These are phyloP conservation scores for Echinarachnius parma DNA, from an alignment of 53 echinoderm and acorn worm species.

Conservation along the genomic window DNA sequence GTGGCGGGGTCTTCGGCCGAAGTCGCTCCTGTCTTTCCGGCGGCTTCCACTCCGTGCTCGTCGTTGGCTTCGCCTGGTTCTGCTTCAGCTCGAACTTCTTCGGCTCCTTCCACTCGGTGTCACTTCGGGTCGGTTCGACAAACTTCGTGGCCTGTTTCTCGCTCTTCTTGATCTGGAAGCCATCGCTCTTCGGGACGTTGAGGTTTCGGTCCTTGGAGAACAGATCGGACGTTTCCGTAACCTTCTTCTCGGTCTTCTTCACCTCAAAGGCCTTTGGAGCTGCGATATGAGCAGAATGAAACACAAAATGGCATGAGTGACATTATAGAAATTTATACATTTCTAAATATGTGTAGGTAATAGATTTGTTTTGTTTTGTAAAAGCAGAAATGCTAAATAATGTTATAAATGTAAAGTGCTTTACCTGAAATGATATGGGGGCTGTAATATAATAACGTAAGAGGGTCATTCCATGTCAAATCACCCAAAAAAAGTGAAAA, in stretches of 20 bases:
- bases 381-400: too few relatives aligned
- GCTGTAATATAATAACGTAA: too few relatives aligned
- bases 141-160: slow-evolving; percentile 65
- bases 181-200: slow-evolving; percentile 75
- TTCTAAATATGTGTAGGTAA: too few relatives aligned
- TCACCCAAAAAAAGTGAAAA: too few relatives aligned
- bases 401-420: too few relatives aligned
- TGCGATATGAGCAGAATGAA: slow-evolving; percentile 20
- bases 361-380: too few relatives aligned
- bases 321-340: too few relatives aligned
- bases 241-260: slow-evolving; percentile 60
- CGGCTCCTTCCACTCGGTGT: slow-evolving; percentile 63
- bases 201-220: slow-evolving; percentile 67
- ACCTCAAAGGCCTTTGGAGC: slow-evolving; percentile 79
- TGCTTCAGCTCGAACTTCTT: slow-evolving; percentile 74
- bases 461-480: too few relatives aligned
- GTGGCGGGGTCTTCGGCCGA: slow-evolving; percentile 56
- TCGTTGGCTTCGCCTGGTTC: slow-evolving; percentile 40
- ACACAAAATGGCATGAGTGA: not conserved
- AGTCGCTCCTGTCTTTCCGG: slow-evolving; percentile 60
- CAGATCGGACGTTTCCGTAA: slow-evolving; percentile 66
- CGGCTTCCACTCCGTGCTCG: slow-evolving; percentile 61
- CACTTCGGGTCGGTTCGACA: slow-evolving; percentile 28
- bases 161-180: slow-evolving; percentile 70
- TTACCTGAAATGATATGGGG: too few relatives aligned